Base-by-base conservation (phyloP, 2,888 invertebrate genomes). In the Microdon myrmicae region DNA sequence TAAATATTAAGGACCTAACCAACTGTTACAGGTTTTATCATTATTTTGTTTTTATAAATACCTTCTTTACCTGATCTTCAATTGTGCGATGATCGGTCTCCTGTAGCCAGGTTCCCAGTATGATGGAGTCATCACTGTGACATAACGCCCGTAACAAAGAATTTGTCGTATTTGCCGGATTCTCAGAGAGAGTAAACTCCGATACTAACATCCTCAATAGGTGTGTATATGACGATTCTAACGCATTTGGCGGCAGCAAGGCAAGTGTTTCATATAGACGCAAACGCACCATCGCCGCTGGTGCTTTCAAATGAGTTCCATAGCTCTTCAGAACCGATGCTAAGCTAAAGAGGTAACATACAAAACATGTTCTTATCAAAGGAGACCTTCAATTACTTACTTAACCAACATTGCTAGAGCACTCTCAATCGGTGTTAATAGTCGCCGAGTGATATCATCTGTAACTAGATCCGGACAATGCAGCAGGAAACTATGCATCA, bases 61-160 rank as follows among this genome's bases (percentile, higher is more conserved):
- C 10, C 8, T 9, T 23, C 73, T 74, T 71, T 81, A 96, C 96
- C 88, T 97, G 97, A 82, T 97, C 96, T 81, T 98, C 98, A 68
- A 98, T 94, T 34, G 91, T 91, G 61, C 94, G 89, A 79, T 98
- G 96, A 79, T 97, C 96, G 0, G 95, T 96, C 76, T 97, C 96
- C 76, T 95, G 94, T 26, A 96, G 85, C 93, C 96, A 96, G 38
- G 94, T 94, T 7, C 96, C 96, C 22, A 97, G 82, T 47, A 98
- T 89, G 28, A 96, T 92, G 0, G 94, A 92, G 79, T 94, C 93
- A 73, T 93, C 92, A 4, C 89, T 88, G 75, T 93, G 92, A 72
- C 94, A 94, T 55, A 93, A 86, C n/a, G 86, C 84, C 34, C 91
- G 83, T 60, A 94, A 81, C 67, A 90, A 84, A 0, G 94, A 94